phyloP scores from a whole-genome alignment of 2,113 vertebrate genomes.

The Ophthalmolycus amberensis region DNA sequence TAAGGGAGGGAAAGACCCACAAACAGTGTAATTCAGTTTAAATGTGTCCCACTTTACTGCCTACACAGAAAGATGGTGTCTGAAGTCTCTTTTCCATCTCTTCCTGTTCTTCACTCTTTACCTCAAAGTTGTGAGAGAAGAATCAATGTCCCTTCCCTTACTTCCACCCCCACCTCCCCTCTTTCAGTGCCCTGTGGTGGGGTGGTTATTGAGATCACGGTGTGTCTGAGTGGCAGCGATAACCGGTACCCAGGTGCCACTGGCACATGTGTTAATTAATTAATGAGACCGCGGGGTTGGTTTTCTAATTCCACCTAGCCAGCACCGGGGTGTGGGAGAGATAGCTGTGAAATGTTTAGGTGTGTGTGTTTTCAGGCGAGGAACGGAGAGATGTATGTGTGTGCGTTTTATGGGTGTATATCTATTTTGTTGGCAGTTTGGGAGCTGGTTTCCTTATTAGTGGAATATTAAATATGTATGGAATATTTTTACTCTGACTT shows the following conservation, averaged over 20 bases:
- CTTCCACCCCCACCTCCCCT: background rate
- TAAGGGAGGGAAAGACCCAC: slow-evolving; percentile 45
- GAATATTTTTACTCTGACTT: slow-evolving; percentile 83
- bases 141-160: slow-evolving; percentile 27
- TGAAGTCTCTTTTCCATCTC: slow-evolving; percentile 3
- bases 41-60: slow-evolving; percentile 52
- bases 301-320: slow-evolving; percentile 81
- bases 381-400: slow-evolving; percentile 67
- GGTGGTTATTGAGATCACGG: slow-evolving; percentile 77
- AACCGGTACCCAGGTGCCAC: slow-evolving; percentile 82
- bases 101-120: slow-evolving; percentile 5
- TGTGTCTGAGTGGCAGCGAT: slow-evolving; percentile 82
- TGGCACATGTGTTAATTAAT: slow-evolving; percentile 81
- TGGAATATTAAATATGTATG: slow-evolving; percentile 79
- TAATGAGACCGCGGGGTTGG: slow-evolving; percentile 83
- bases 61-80: slow-evolving; percentile 10
- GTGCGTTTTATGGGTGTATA: slow-evolving; percentile 62
- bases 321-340: slow-evolving; percentile 64
- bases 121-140: slow-evolving; percentile 57
- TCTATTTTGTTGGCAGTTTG: slow-evolving; percentile 85
- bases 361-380: slow-evolving; percentile 75
- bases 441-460: slow-evolving; percentile 82
- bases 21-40: slow-evolving; percentile 11
- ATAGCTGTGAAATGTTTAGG: slow-evolving; percentile 77
- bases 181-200: slow-evolving; percentile 76